Conservation (phyloP, 2,888 invertebrate species). For the Amphipyra tragopoginis region DNA sequence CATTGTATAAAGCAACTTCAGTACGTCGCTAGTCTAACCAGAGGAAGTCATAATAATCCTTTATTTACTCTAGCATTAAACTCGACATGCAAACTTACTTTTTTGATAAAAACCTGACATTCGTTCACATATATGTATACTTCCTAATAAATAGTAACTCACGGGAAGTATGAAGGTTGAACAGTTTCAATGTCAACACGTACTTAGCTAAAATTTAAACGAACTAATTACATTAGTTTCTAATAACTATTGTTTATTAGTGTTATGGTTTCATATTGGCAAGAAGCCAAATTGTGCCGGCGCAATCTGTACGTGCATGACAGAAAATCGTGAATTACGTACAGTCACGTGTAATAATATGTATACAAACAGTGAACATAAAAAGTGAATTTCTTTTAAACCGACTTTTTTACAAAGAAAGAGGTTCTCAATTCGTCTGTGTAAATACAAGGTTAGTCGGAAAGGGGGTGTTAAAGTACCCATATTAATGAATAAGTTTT, state of each 20-base stretch:
- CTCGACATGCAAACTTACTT: conserved; percentile 8
- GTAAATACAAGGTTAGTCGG: no score
- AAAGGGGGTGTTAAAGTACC: no score
- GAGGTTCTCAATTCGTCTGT: no score
- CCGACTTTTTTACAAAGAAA: no score
- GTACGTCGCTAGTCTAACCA: not conserved
- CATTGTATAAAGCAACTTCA: not conserved
- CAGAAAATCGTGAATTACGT: conserved; percentile 28
- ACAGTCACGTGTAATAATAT: no score
- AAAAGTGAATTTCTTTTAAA: no score
- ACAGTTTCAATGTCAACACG: conserved; percentile 31
- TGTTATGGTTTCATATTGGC: conserved; percentile 30
- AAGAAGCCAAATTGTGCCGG: conserved; percentile 18
- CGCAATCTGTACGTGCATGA: conserved; percentile 44
- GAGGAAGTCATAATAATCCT: conserved; percentile 30
- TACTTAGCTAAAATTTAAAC: conserved; percentile 18
- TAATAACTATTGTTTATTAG: conserved; percentile 35
- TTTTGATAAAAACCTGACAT: conserved; percentile 33
- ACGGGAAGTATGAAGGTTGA: conserved; percentile 3
- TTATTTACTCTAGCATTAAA: conserved; percentile 32
- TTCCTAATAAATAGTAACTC: conserved; percentile 24
- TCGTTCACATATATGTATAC: conserved; percentile 10
- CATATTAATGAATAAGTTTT: no score
- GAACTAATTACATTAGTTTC: conserved; percentile 21
- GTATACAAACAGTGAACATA: no score